Conservation (phyloP, 2,797 vertebrate species). For the Cephalopachus bancanus region DNA sequence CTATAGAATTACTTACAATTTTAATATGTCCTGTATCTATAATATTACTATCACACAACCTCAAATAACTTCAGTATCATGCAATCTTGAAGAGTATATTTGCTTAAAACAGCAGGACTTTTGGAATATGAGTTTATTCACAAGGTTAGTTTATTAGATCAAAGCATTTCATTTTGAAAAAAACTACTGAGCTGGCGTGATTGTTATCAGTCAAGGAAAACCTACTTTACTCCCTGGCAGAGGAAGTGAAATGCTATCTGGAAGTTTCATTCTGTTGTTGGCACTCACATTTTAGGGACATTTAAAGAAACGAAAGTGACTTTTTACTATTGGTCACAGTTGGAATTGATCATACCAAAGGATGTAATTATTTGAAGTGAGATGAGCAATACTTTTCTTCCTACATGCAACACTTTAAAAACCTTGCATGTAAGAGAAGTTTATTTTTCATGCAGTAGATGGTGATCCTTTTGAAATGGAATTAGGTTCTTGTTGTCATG, state of each 20-base stretch:
- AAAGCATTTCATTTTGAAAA: slow-evolving; percentile 57
- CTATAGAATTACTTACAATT: neutral
- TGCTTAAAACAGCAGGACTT: slow-evolving; percentile 57
- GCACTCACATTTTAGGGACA: neutral
- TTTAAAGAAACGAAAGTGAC: slow-evolving; percentile 23
- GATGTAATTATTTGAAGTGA: slow-evolving; percentile 5
- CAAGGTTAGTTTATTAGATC: slow-evolving; percentile 37
- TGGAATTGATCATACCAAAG: neutral
- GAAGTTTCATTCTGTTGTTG: slow-evolving; percentile 43
- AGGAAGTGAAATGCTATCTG: neutral
- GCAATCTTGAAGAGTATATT: slow-evolving; percentile 2
- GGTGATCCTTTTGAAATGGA: slow-evolving; percentile 78
- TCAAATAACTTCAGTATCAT: neutral
- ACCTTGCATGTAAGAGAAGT: slow-evolving; percentile 73
- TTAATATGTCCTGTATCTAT: neutral
- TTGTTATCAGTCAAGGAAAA: slow-evolving; percentile 9
- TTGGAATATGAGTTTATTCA: neutral
- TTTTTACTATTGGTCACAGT: slow-evolving; percentile 22
- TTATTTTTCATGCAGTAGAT: slow-evolving; percentile 71
- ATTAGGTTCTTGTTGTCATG: slow-evolving; percentile 82
- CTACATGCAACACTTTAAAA: slow-evolving; percentile 51
- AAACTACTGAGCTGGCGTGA: neutral
- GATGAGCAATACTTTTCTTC: slow-evolving; percentile 19
- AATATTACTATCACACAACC: neutral
- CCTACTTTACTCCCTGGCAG: slow-evolving; percentile 41